phyloP scores from a whole-genome alignment of 2,888 invertebrate genomes.

The Agrochola macilenta region DNA sequence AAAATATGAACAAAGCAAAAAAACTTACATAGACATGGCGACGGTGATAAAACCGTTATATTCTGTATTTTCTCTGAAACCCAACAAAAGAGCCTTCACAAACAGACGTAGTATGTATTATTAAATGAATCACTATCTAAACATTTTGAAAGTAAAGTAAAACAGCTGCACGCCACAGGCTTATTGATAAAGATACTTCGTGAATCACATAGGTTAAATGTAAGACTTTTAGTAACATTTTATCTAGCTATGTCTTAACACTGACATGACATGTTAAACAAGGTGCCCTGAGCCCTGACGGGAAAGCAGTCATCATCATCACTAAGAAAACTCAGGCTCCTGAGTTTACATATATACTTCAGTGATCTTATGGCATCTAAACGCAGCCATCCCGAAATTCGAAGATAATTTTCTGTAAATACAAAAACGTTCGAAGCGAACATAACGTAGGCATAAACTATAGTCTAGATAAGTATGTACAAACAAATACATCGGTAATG shows the following conservation, averaged over 20 bases:
- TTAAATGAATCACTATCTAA: conserved; percentile 59
- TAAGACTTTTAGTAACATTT: conserved; percentile 1
- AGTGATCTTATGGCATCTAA: neutral
- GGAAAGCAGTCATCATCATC: neutral
- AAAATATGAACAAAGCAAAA: neutral
- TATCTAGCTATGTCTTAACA: no score
- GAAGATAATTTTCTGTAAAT: neutral
- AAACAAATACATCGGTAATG: conserved; percentile 34
- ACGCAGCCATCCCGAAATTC: neutral
- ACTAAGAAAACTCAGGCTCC: neutral
- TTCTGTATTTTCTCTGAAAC: conserved; percentile 24
- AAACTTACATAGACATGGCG: neutral
- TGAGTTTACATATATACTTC: neutral
- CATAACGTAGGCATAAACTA: neutral
- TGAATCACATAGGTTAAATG: conserved; percentile 44
- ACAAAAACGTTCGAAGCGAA: neutral
- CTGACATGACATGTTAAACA: neutral
- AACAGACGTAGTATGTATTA: conserved; percentile 20
- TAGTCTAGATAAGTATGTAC: conserved; percentile 28
- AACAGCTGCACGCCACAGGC: conserved; percentile 50
- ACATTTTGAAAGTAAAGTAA: conserved; percentile 52
- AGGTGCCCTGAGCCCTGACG: neutral
- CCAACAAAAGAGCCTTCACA: conserved; percentile 23
- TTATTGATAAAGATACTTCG: conserved; percentile 35
- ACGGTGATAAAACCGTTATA: neutral